Percentiles rank a stretch among this genome's conserved stretches.
Evolutionary conservation across 2,113 vertebrate genomes (phyloP).

Genomic region (Megaptera novaeangliae): DNA sequence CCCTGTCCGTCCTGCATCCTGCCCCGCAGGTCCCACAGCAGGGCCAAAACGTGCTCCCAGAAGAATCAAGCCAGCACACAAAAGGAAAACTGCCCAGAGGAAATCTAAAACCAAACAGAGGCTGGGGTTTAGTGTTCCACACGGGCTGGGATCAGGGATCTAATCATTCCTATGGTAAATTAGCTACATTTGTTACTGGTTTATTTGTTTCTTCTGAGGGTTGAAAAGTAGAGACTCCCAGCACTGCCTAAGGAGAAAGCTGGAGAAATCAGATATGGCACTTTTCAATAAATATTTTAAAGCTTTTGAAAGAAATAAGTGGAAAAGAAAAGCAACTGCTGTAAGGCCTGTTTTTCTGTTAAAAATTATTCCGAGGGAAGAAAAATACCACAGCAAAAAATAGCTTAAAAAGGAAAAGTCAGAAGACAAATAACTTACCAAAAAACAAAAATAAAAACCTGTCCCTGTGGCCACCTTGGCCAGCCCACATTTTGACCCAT

Average conservation of each 20-base stretch:
- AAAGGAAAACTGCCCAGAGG: conserved; percentile 64
- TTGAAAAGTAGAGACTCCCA: conserved; percentile 46
- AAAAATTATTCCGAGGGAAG: conserved; percentile 71
- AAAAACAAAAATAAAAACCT: conserved; percentile 59
- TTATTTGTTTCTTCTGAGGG: conserved; percentile 56
- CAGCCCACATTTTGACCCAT: conserved; percentile 24
- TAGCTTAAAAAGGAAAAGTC: conserved; percentile 35
- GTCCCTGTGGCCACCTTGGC: conserved; percentile 53
- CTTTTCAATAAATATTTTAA: conserved; percentile 87
- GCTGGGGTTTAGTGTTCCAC: conserved; percentile 41
- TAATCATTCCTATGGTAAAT: conserved; percentile 31
- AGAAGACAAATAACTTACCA: conserved; percentile 78
- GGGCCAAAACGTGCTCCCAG: neutral
- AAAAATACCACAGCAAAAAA: conserved; percentile 62
- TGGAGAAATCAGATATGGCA: conserved; percentile 82
- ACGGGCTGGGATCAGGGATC: neutral
- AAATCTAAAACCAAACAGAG: neutral
- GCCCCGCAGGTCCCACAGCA: neutral
- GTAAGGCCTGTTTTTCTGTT: conserved; percentile 79
- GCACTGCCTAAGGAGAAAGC: conserved; percentile 73
- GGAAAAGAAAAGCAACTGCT: conserved; percentile 84
- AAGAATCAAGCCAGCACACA: neutral
- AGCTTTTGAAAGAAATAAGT: conserved; percentile 83
- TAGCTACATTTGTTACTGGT: conserved; percentile 54
- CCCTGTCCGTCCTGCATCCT: neutral